Evolutionary conservation across 2,113 vertebrate genomes (phyloP).

Genomic region (Spermophilus dauricus): DNA sequence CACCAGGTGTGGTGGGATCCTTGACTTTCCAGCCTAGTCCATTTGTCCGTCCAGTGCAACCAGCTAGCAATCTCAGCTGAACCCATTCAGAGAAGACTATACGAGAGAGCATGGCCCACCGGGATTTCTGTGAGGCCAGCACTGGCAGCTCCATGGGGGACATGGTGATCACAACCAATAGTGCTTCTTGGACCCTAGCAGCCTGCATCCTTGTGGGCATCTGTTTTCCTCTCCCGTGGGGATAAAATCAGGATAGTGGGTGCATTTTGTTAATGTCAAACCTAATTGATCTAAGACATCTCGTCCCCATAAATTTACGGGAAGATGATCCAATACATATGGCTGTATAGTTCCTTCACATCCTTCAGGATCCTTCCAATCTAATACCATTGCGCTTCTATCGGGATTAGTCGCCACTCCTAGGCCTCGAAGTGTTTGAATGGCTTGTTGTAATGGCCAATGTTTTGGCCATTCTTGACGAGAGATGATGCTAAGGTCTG

Average conservation of each 20-base stretch:
- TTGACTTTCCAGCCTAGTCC: neutral
- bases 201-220: neutral
- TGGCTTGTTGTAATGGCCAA: too few species aligned
- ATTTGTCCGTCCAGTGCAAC: neutral
- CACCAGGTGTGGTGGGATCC: neutral
- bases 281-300: too few species aligned
- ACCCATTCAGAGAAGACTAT: neutral
- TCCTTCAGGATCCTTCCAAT: too few species aligned
- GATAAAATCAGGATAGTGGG: neutral
- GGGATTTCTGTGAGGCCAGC: neutral
- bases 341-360: too few species aligned
- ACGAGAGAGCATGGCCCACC: neutral
- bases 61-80: neutral
- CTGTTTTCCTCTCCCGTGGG: neutral
- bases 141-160: accelerated
- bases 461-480: too few species aligned
- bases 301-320: too few species aligned
- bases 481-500: too few species aligned
- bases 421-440: too few species aligned
- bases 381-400: too few species aligned
- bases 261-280: too few species aligned
- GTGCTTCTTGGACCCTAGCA: neutral
- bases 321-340: too few species aligned
- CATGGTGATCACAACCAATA: accelerated
- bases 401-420: too few species aligned